These are phyloP conservation scores for Beroe ovata DNA, from an alignment of 37 sponge, comb jelly and placozoan species.

Conservation along the genomic window DNA sequence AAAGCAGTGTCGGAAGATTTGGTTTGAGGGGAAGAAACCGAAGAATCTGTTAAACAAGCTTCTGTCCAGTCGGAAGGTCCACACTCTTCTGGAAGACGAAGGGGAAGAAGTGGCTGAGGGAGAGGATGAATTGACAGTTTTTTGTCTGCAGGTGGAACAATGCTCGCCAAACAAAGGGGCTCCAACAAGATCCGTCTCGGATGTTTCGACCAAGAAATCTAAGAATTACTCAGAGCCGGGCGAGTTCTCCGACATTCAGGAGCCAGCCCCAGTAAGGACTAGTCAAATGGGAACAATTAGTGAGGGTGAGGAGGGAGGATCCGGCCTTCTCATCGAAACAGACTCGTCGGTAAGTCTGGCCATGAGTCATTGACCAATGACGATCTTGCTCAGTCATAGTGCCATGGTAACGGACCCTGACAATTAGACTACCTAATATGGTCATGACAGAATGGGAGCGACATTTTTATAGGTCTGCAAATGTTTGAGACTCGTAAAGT, in stretches of 20 bases:
- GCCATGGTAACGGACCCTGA: too few species aligned
- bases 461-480: too few species aligned
- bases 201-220: not conserved
- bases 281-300: not conserved
- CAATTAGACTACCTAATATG: too few species aligned
- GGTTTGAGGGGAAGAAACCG: conserved; percentile 35
- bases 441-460: too few species aligned
- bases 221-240: not conserved
- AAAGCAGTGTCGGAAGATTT: conserved; percentile 10
- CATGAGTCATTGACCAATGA: not conserved
- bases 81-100: conserved; percentile 46
- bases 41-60: conserved; percentile 9
- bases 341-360: not conserved
- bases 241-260: not conserved
- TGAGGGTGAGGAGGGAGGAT: not conserved
- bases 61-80: conserved; percentile 28
- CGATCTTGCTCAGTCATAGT: too few species aligned
- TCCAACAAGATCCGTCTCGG: not conserved
- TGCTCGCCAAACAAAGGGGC: not conserved
- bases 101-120: conserved; percentile 10
- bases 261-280: not conserved
- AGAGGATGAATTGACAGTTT: not conserved
- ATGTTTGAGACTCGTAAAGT: too few species aligned
- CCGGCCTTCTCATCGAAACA: not conserved
- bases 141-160: not conserved